Base-by-base conservation (phyloP, 2,888 invertebrate genomes). In the Lissocephala sabroskyi region DNA sequence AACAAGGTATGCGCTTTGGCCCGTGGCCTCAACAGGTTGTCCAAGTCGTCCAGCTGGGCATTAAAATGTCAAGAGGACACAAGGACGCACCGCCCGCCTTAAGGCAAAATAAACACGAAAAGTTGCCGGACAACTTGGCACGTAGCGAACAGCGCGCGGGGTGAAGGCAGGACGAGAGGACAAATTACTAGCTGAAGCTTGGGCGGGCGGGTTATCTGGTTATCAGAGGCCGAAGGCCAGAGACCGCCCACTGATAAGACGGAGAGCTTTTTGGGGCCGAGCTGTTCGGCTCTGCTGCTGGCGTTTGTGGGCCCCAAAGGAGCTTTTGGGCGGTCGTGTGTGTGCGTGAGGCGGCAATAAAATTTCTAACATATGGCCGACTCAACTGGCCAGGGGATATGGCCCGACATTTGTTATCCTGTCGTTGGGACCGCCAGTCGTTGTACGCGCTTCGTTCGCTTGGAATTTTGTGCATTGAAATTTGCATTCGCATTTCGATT, bases 371-470 rank as follows among this genome's bases (percentile, higher is more conserved):
- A 71, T 71, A 71, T 71, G 71, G 75, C 46, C 58, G 66, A 53
- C 45, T 59, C 65, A n/a, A 30, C 10, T 10, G 29, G 6, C 57
- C 41, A 57, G 55, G 57, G 61, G 57, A 61, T 50, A 52, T 44
- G 52, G 58, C 41, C 57, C 51, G 61, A 48, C 79, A 75, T 74
- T 79, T 52, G 53, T 62, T 60, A 65, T 75, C 77, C 79, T 75
- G 70, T 55, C 70, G 74, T 71, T 64, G 73, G 55, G 61, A 60
- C 60, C 59, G 63, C 44, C 62, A 60, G 79, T 77, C 64, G 54
- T 36, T 39, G 11, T 36, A 39, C 7, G 3, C 18, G 32, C 3
- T 10, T 28, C n/a, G 18, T 3, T 9, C 35, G 14, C 10, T 35
- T 35, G 17, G 14, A 32, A 32, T 28, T 28, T 28, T 32, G 13